Conservation (phyloP, 2,797 vertebrate species). For the Otolemur crassicaudatus region DNA sequence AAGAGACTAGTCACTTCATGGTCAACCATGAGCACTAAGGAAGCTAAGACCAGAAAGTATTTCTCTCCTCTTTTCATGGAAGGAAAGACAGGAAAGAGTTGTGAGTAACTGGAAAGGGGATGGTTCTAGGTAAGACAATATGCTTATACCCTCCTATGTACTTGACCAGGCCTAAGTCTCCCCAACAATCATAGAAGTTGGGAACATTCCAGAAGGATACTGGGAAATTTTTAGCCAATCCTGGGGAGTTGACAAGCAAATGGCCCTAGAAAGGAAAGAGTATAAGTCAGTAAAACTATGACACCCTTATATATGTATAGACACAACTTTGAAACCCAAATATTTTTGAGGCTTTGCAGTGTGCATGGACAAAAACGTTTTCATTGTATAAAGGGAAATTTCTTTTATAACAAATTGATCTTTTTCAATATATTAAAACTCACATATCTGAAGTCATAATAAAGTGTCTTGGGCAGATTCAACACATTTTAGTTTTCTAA, state of each 20-base stretch:
- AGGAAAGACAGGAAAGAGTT: background rate
- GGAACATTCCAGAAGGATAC: background rate
- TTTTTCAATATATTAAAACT: constrained; percentile 5
- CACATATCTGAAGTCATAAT: background rate
- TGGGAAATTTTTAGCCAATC: background rate
- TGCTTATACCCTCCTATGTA: background rate
- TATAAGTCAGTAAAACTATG: background rate
- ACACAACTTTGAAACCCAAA: background rate
- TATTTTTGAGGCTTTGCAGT: background rate
- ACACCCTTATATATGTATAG: background rate
- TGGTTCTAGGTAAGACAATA: background rate
- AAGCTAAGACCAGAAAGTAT: background rate
- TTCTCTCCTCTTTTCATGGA: background rate
- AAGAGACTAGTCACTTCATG: background rate
- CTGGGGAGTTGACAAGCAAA: background rate
- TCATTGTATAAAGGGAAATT: background rate
- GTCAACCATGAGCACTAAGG: background rate
- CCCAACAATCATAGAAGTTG: background rate
- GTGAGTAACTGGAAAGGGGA: background rate
- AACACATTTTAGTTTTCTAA: constrained; percentile 14
- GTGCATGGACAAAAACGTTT: background rate
- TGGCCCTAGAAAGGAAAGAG: constrained; percentile 15
- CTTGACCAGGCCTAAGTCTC: background rate
- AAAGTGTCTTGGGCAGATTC: background rate
- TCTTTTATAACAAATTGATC: background rate